Evolutionary conservation across 2,797 vertebrate genomes (phyloP).

Genomic region (Morelia viridis): DNA sequence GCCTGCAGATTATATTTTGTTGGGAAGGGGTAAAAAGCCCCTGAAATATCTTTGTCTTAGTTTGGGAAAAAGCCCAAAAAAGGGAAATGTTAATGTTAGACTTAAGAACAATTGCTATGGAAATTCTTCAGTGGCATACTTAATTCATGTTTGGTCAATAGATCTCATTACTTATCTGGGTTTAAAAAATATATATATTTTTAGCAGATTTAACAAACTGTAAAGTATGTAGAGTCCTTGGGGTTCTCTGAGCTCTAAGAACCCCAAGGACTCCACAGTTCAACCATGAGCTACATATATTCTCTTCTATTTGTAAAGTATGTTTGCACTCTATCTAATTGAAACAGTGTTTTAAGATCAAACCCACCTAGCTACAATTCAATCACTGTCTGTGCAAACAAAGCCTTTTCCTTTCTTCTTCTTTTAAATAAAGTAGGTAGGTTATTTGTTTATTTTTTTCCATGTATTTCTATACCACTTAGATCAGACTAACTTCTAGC

Average conservation of each 20-base stretch:
- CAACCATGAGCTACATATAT: too few relatives aligned
- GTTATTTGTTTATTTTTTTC: neutral
- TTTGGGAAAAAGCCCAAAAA: neutral
- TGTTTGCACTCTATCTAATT: neutral
- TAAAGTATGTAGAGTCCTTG: too few relatives aligned
- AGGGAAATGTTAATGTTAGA: neutral
- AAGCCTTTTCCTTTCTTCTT: neutral
- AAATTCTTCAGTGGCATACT: neutral
- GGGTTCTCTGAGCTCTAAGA: too few relatives aligned
- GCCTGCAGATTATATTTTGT: neutral
- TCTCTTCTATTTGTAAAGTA: neutral
- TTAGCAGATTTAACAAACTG: neutral
- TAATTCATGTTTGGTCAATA: neutral
- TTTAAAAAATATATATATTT: too few relatives aligned
- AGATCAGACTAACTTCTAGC: neutral
- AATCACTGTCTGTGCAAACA: neutral
- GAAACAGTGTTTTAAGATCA: slow-evolving; percentile 8
- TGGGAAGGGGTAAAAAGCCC: neutral
- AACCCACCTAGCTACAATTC: neutral
- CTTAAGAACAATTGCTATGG: neutral
- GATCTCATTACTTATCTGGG: neutral
- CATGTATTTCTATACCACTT: neutral
- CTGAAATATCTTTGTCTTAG: neutral
- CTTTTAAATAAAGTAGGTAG: neutral
- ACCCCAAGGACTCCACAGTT: too few relatives aligned